Base-by-base conservation (phyloP, 2,797 vertebrate species). In the Cebuella pygmaea region DNA sequence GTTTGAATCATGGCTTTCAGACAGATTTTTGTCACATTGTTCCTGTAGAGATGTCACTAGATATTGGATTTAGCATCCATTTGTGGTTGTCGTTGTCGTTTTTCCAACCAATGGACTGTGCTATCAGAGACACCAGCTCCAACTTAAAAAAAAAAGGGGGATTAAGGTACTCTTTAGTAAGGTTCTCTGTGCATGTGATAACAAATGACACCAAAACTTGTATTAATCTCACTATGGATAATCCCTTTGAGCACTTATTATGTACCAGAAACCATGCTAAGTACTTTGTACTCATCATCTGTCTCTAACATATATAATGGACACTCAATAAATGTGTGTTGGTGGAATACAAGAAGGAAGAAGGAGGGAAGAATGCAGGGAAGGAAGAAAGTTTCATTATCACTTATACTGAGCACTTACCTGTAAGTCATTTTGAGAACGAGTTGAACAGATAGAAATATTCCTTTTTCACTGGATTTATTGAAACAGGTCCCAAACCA, bases 1-100 rank as follows among this genome's bases (percentile, higher is more conserved):
- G 74, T 59, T 95, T 88, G 57, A 90, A 88, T 92, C 88, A 92
- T 95, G 24, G 22, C 22, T 84, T 97, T 87, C 91, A 12, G 95
- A 93, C 22, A 93, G 22, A 36, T 59, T 92, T 67, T 98, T 84
- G 88, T 86, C 79, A 82, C 72, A 67, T 36, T 50, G 19, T 33
- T 39, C 48, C 74, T 74, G 41, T 57, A 81, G 36, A 70, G 75
- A 94, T 70, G 39, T 52, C 86, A 67, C n/a, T 57, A 94, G 80
- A 95, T 50, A 88, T 7, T 48, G 75, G 79, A 87, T 90, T 84
- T 80, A 55, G 55, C 0, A 1, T 67, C 48, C 22, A 13, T 36
- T 84, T 15, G 36, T 74, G 55, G 33, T 70, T 82, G 22, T 48
- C 36, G 14, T 64, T 78, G 78, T 39, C 76, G 67, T 92, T 94